Percentiles rank a stretch among this genome's conserved stretches.
These are phyloP conservation scores for Antrozous pallidus DNA, from an alignment of 2,797 vertebrate species.

Conservation along the genomic window DNA sequence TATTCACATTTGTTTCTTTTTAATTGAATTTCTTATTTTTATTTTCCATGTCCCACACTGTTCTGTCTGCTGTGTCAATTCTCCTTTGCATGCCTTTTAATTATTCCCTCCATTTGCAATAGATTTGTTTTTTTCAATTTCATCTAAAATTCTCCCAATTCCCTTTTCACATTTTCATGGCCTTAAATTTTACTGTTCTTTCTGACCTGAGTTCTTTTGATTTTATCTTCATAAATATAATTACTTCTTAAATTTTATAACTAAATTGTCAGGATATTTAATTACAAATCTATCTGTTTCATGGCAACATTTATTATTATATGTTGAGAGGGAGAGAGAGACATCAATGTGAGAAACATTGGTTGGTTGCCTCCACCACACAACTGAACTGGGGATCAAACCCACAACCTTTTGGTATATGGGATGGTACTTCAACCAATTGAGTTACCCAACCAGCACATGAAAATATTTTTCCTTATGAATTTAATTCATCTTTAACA, in stretches of 20 bases:
- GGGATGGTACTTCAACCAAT: neutral
- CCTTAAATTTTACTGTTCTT: neutral
- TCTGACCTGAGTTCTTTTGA: neutral
- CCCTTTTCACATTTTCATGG: neutral
- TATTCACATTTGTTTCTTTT: neutral
- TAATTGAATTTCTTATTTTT: neutral
- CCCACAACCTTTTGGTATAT: no score
- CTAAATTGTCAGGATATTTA: neutral
- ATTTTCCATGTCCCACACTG: neutral
- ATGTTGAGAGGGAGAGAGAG: neutral
- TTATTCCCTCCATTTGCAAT: neutral
- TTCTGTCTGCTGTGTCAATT: neutral
- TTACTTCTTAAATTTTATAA: neutral
- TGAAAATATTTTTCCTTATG: neutral
- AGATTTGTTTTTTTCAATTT: neutral
- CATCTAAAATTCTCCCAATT: neutral
- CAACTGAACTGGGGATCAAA: neutral
- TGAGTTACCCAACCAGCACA: neutral
- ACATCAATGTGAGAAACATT: neutral
- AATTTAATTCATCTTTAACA: slow-evolving; percentile 20
- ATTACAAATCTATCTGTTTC: neutral
- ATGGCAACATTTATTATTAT: neutral
- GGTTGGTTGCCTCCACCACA: neutral
- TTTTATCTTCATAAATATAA: neutral
- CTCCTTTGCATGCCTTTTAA: neutral